Evolutionary conservation across 1,140 invertebrate species (phyloP), one percentile per base, ranked within the genome.

Genomic region (Pseudobourletiella spinata): DNA sequence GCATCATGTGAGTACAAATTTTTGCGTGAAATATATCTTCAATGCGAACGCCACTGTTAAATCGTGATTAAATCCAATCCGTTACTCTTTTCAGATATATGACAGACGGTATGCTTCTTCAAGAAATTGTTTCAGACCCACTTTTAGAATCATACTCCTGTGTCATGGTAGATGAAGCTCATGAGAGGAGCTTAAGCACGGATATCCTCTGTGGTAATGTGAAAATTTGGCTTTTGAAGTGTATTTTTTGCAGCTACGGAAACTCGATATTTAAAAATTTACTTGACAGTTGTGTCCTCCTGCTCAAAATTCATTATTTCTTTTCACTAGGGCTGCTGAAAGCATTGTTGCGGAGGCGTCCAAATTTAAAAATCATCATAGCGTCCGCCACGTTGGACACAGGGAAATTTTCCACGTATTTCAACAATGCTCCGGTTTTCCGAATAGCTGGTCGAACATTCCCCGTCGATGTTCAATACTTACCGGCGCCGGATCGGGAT

Each of bases 351-450:
- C 32, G 71, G 3, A 57, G 61, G 2, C 80, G 84, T 72, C 68
- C 75, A 18, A 68, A 77, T 59, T 74, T 83, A 44, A 74, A 84
- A 79, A 76, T 94, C 0, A 82, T 94, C 32, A 72, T 94, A 0
- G 93, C 93, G 89, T 93, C 89, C 30, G 91, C 91, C 0, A 93
- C 90, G 11, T 81, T 94, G 67, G 83, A 92, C 72, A 76, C 81
- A 32, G 74, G 82, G 28, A 76, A 83, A 46, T 89, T 93, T 73
- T 78, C 83, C 28, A 70, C 82, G 14, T 95, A 91, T 71, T 94
- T 93, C 73, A 70, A 71, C 42, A 66, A 78, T 56, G 73, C 76
- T 18, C 70, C 73, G 0, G 48, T 72, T 8, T 66, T 82, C 4
- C 67, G 76, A 24, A 66, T 82, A 3, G 75, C 76, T 59, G 84